These are phyloP conservation scores for Poecile montanus DNA, from an alignment of 2,797 vertebrate species.

Conservation along the genomic window DNA sequence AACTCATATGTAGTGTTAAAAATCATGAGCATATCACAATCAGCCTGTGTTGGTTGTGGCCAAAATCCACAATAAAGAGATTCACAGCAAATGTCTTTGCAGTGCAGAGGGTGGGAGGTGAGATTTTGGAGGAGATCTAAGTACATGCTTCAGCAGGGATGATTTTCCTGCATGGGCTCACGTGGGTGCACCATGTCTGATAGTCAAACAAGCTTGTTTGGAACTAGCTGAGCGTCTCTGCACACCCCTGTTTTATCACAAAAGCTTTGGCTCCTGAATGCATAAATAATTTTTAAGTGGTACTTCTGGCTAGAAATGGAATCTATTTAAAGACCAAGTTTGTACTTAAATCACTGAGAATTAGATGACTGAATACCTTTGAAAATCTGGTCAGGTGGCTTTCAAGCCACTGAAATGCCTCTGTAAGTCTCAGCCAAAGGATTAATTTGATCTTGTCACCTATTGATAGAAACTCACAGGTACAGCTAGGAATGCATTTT, in stretches of 20 bases:
- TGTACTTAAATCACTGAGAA: not conserved
- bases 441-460: constrained; percentile 12
- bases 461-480: not conserved
- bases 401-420: not conserved
- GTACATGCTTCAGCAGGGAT: not conserved
- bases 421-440: not conserved
- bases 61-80: not conserved
- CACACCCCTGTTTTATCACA: not conserved
- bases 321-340: not conserved
- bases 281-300: not conserved
- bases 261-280: not conserved
- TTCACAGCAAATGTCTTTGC: not conserved
- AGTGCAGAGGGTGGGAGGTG: not conserved
- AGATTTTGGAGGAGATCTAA: not conserved
- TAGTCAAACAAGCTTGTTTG: not conserved
- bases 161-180: not conserved
- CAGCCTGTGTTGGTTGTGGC: not conserved
- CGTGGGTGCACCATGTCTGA: not conserved
- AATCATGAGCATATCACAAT: not conserved
- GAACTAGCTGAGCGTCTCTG: not conserved
- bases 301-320: not conserved
- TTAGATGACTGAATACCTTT: not conserved
- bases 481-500: not conserved
- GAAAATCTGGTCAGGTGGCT: not conserved
- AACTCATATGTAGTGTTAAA: not conserved